Percentiles rank a stretch among this genome's conserved stretches.
These are phyloP conservation scores for Diadema setosum DNA, from an alignment of 35 echinoderm and acorn worm genomes.

Conservation along the genomic window DNA sequence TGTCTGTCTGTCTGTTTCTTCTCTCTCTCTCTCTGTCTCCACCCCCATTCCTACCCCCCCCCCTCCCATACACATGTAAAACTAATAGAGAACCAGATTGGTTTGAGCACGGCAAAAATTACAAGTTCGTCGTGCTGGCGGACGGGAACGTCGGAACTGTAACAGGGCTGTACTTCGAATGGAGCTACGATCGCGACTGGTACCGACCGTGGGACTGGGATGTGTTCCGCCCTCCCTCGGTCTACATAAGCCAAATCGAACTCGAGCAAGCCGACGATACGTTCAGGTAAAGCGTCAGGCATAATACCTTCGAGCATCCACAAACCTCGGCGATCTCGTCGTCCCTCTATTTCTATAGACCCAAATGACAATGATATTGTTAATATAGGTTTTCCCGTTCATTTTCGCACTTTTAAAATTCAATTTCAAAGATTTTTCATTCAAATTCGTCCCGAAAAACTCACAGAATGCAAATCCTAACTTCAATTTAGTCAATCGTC, in stretches of 20 bases:
- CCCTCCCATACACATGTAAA: not conserved
- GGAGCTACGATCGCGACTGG: conserved; percentile 71
- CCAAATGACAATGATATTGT: no score
- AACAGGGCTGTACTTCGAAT: conserved; percentile 62
- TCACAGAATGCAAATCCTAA: no score
- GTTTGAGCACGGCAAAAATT: not conserved
- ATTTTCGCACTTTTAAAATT: no score
- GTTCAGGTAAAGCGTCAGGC: no score
- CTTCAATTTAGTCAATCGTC: no score
- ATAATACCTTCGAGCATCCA: no score
- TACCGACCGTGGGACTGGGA: conserved; percentile 91
- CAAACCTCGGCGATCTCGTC: no score
- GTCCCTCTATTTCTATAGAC: no score
- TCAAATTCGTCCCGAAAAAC: no score
- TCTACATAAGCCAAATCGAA: conserved; percentile 61
- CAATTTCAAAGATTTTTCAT: no score
- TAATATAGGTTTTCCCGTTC: no score
- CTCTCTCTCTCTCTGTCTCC: not conserved
- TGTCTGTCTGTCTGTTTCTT: not conserved
- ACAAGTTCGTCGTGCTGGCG: not conserved
- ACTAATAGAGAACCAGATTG: not conserved
- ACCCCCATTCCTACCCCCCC: not conserved
- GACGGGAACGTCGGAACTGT: conserved; percentile 20
- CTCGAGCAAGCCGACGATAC: conserved; percentile 1
- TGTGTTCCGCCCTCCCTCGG: conserved; percentile 57